These are phyloP conservation scores for Linurgus olivaceus DNA, from an alignment of 2,797 vertebrate genomes.

Conservation along the genomic window DNA sequence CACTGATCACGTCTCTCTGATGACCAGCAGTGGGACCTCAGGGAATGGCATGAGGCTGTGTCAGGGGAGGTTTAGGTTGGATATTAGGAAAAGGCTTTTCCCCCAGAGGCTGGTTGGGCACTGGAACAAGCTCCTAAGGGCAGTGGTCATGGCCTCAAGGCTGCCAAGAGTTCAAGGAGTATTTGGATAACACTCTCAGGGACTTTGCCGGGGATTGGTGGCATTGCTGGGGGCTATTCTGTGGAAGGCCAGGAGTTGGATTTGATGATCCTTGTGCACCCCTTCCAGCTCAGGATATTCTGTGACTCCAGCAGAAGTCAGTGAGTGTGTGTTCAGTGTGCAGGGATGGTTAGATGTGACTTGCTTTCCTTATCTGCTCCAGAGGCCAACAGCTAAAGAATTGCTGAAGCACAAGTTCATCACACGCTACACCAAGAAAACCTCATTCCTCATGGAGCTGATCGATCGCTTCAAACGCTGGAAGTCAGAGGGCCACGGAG, in stretches of 20 bases:
- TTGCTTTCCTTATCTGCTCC: not conserved
- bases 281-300: not conserved
- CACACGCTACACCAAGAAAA: slow-evolving; percentile 88
- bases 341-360: not conserved
- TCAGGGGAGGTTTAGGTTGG: not conserved
- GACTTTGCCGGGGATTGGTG: not conserved
- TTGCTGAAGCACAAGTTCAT: slow-evolving; percentile 89
- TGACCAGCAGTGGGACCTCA: not conserved
- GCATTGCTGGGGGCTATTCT: not conserved
- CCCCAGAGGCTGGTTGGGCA: not conserved
- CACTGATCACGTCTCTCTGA: not conserved
- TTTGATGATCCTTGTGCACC: not conserved
- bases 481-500: slow-evolving; percentile 94
- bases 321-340: not conserved
- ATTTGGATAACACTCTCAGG: not conserved
- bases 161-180: not conserved
- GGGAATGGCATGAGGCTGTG: not conserved
- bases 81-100: not conserved
- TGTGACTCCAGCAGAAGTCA: not conserved
- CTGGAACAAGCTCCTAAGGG: not conserved
- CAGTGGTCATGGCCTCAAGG: not conserved
- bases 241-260: not conserved
- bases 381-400: slow-evolving; percentile 88
- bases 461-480: slow-evolving; percentile 96
- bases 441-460: slow-evolving; percentile 85